Evolutionary conservation across 2,113 vertebrate genomes (phyloP).

Genomic region (Gulo gulo): DNA sequence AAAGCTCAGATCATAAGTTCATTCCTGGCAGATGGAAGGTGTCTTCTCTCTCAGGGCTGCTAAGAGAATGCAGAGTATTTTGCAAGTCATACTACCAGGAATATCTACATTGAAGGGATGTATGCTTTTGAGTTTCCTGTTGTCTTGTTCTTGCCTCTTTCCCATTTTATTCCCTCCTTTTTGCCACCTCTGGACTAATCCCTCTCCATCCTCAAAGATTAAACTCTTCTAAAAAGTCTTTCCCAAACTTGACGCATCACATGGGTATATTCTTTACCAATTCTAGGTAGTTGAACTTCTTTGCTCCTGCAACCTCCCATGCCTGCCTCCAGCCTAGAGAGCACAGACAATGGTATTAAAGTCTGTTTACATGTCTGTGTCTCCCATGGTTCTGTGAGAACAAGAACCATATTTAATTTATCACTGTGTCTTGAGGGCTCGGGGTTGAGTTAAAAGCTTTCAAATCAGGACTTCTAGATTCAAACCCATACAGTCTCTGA

Average conservation of each 20-base stretch:
- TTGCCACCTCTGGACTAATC: not conserved
- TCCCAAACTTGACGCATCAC: not conserved
- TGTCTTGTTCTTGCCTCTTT: not conserved
- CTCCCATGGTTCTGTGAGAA: not conserved
- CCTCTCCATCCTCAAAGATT: not conserved
- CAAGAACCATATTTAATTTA: not conserved
- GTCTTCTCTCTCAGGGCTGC: not conserved
- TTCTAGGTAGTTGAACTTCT: not conserved
- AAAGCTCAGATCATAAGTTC: slow-evolving; percentile 3
- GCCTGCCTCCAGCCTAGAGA: not conserved
- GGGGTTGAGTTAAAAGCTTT: not conserved
- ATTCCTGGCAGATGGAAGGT: not conserved
- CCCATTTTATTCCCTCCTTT: not conserved
- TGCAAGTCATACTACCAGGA: not conserved
- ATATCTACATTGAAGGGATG: not conserved
- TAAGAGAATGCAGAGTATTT: slow-evolving; percentile 8
- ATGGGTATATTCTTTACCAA: rapidly evolving
- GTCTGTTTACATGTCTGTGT: not conserved
- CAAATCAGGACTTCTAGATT: not conserved
- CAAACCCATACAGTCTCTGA: not conserved
- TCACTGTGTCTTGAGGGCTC: not conserved
- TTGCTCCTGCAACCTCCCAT: not conserved
- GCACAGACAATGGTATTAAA: not conserved
- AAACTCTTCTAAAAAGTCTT: not conserved
- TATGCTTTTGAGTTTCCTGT: not conserved